Evolutionary conservation across 2,797 vertebrate genomes (phyloP).

Genomic region (Thunnus albacares): DNA sequence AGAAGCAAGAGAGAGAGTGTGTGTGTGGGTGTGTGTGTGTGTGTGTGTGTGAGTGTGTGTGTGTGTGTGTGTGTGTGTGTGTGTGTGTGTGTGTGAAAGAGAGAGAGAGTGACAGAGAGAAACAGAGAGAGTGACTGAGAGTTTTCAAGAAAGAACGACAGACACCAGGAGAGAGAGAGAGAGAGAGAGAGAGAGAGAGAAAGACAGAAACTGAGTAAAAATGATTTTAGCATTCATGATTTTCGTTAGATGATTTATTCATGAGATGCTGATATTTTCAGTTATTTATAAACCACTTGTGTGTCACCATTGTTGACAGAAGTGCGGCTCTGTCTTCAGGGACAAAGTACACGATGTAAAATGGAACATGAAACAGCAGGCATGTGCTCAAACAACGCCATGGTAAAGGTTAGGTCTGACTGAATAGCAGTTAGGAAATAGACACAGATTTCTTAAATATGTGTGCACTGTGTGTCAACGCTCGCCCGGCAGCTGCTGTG

Average conservation of each 20-base stretch:
- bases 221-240: constrained; percentile 70
- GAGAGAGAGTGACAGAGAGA: too few species aligned
- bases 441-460: constrained; percentile 24
- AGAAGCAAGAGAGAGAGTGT: constrained; percentile 3
- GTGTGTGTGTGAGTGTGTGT: background rate
- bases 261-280: constrained; percentile 62
- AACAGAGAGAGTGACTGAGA: too few species aligned
- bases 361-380: constrained; percentile 52
- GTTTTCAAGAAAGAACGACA: constrained; percentile 25
- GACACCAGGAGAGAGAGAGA: background rate
- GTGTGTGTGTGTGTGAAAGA: background rate
- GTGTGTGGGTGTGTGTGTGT: constrained; percentile 1
- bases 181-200: constrained; percentile 17
- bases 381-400: constrained; percentile 40
- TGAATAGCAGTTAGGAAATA: constrained; percentile 25
- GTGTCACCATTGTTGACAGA: constrained; percentile 67
- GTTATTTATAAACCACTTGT: constrained; percentile 73
- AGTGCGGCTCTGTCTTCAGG: constrained; percentile 56
- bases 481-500: constrained; percentile 20
- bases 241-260: constrained; percentile 71
- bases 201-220: constrained; percentile 51
- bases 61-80: background rate
- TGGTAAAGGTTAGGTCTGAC: constrained; percentile 50
- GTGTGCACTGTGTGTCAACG: constrained; percentile 15
- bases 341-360: constrained; percentile 58